Evolutionary conservation across 2,888 invertebrate species (phyloP), one percentile per base, ranked within the genome.

Genomic region (Brachyptera risi): DNA sequence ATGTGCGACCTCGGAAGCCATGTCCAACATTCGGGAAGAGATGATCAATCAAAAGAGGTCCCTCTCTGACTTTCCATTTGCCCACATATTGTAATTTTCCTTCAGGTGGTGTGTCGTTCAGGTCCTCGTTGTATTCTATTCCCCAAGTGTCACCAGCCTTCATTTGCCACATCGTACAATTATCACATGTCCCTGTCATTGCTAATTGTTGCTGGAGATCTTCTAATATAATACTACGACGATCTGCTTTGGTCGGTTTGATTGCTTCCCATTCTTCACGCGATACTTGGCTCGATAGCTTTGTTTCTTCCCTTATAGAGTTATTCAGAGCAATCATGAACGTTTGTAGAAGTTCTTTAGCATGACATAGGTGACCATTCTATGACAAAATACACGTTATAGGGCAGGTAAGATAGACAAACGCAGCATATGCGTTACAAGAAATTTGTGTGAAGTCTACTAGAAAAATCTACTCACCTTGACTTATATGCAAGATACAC

Each of bases 181-280:
- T 80, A 40, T 78, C 77, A 67, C 84, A 84, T 2, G 66, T 63
- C 11, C 76, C 76, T 44, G 71, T 67, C 59, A 71, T 69, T 2
- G 68, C 64, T 44, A 78, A 62, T 67, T 73, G 69, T 42, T 65
- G 67, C 77, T 85, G 85, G 72, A 90, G 81, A 68, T 82, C 83
- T 19, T 78, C 78, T 1, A 90, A 72, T 35, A 92, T 78, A 65
- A 82, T 82, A 31, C 79, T 76, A 63, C 85, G 79, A 66, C 88
- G 79, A 67, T 89, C 87, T 5, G 75, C 68, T 72, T 89, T 89
- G 1, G 82, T 83, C 0, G 87, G 85, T 67, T 87, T 80, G 65
- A 90, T 85, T 0, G 87, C 83, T 69, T 92, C 90, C 87, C 91
- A 92, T 76, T 92, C 91, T 72, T 92, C 92, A 67, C 90, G 88